These are phyloP conservation scores for Uropsilus gracilis DNA, from an alignment of 2,113 vertebrate genomes.

Conservation along the genomic window DNA sequence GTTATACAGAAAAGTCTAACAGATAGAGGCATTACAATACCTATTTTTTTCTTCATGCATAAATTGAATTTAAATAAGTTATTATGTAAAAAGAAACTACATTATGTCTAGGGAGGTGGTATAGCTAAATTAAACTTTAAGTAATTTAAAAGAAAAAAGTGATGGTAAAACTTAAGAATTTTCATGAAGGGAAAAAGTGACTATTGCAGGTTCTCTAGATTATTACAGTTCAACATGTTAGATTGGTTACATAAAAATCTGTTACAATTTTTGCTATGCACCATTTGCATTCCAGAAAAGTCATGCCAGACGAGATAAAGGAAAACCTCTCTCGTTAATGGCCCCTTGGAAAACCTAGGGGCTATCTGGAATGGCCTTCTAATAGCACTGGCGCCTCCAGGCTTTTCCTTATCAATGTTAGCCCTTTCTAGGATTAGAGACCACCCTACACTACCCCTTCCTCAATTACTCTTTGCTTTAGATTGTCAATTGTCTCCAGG, in stretches of 20 bases:
- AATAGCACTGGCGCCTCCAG: too few relatives aligned
- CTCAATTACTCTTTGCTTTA: too few relatives aligned
- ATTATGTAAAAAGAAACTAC: not conserved
- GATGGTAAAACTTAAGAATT: not conserved
- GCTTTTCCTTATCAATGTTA: too few relatives aligned
- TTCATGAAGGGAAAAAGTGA: not conserved
- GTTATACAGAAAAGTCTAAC: not conserved
- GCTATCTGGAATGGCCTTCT: too few relatives aligned
- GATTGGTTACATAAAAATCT: not conserved
- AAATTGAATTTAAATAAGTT: not conserved
- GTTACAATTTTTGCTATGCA: too few relatives aligned
- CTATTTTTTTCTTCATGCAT: not conserved
- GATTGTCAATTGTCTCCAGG: too few relatives aligned
- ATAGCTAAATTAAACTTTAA: not conserved
- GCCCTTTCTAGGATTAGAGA: too few relatives aligned
- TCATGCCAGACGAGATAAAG: too few relatives aligned
- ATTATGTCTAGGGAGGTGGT: not conserved
- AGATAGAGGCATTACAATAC: not conserved
- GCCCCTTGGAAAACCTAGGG: too few relatives aligned
- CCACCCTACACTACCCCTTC: too few relatives aligned
- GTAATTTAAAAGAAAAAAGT: not conserved
- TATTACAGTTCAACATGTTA: not conserved
- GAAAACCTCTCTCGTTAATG: too few relatives aligned
- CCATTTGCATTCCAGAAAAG: too few relatives aligned
- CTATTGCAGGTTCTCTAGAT: not conserved